Evolutionary conservation across 2,113 vertebrate species (phyloP).

Genomic region (Ciconia stormi): DNA sequence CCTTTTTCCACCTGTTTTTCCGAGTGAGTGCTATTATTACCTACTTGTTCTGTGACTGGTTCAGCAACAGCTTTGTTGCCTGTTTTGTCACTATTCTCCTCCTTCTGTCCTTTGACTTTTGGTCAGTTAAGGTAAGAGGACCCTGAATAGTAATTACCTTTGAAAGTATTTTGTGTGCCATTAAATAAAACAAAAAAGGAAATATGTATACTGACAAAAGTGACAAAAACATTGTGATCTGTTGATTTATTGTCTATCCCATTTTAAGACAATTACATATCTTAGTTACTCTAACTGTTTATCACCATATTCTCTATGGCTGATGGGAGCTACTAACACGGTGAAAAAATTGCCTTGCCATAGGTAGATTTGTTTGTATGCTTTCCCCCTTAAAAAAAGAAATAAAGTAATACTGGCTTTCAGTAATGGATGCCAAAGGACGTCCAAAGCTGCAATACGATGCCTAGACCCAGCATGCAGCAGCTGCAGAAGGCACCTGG

Average conservation of each 20-base stretch:
- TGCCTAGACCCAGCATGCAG: not conserved
- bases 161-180: not conserved
- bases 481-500: not conserved
- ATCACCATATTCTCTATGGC: not conserved
- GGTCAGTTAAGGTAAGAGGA: constrained; percentile 90
- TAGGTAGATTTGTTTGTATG: not conserved
- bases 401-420: not conserved
- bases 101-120: constrained; percentile 92
- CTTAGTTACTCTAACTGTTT: not conserved
- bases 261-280: not conserved
- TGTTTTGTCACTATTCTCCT: constrained; percentile 89
- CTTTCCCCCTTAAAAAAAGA: not conserved
- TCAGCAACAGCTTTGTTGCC: constrained; percentile 87
- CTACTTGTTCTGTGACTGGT: constrained; percentile 84
- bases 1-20: constrained; percentile 93
- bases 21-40: constrained; percentile 85
- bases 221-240: not conserved
- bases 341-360: not conserved
- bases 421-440: not conserved
- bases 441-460: not conserved
- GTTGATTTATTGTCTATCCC: not conserved
- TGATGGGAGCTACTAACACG: not conserved
- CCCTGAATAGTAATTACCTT: not conserved
- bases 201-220: not conserved
- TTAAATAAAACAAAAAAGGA: not conserved